Base-by-base conservation (phyloP, 2,888 invertebrate genomes). In the Drosophila siamana region DNA sequence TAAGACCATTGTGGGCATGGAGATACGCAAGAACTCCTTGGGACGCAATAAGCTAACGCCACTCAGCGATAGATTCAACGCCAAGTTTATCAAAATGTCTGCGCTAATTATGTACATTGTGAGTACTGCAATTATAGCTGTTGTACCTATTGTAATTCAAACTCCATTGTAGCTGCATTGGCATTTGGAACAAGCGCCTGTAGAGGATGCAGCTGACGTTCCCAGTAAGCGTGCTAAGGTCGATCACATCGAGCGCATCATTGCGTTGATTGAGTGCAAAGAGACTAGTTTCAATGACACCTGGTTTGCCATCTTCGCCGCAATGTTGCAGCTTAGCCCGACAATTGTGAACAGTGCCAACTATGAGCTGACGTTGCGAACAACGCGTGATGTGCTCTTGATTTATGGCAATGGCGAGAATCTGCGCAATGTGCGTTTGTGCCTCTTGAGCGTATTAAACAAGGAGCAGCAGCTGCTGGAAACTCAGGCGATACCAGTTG, bases 241-340 rank as follows among this genome's bases (percentile, higher is more conserved):
- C 0, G 90, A 91, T 61, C 68, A 76, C 59, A 57, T 91, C 24
- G 90, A 90, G 19, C 56, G 38, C 2, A 15, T 91, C 15, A 69
- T 91, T 9, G 28, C 60, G 1, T 59, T 85, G 2, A 80, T 86
- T 11, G 78, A 78, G 22, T 72, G 64, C 4, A 62, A 75, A 6
- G 78, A 84, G 9, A 60, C 66, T 1, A 74, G 69, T 2, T 88
- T 89, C 13, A 90, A 88, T 74, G 90, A 87, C 43, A 80, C 86
- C 33, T 91, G 91, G 92, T 78, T 92, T 59, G 87, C 86, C 36
- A 87, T 91, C 28, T 80, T 90, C 5, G 73, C 90, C 0, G 83
- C 90, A 26, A 50, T 91, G 11, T 59, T 91, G 8, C 76, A 71
- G 33, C 69, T 79, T 4, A 86, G 88, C 22, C 54, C 61, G 13